These are phyloP conservation scores for Helicoverpa armigera DNA, from an alignment of 1,140 invertebrate genomes.

Conservation along the genomic window DNA sequence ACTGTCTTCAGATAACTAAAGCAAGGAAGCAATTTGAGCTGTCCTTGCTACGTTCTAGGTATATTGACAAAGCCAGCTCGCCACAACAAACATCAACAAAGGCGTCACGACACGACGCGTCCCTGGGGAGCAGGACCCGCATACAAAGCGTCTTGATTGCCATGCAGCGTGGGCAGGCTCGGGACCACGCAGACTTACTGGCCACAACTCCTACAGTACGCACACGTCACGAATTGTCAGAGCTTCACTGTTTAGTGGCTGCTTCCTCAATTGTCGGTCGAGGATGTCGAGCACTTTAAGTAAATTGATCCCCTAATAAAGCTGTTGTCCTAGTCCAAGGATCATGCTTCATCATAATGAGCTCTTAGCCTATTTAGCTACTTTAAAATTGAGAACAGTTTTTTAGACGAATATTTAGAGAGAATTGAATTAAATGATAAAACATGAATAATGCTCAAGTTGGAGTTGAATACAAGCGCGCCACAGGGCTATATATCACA, in stretches of 20 bases:
- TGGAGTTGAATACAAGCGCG: not conserved
- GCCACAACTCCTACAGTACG: not conserved
- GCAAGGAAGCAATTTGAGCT: not conserved
- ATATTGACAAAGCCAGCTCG: not conserved
- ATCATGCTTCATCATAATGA: not conserved
- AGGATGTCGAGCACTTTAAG: constrained; percentile 1
- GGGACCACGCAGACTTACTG: constrained; percentile 9
- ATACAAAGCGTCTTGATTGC: constrained; percentile 32
- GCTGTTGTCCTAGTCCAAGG: not conserved
- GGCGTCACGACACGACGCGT: not conserved
- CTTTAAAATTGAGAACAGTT: no score
- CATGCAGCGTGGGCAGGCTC: constrained; percentile 7
- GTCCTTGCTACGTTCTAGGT: not conserved
- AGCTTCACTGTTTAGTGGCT: not conserved
- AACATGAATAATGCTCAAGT: no score
- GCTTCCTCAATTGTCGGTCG: not conserved
- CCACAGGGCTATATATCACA: constrained; percentile 11
- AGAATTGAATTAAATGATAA: no score
- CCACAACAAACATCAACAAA: constrained; percentile 1
- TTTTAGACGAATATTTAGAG: no score
- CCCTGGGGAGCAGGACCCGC: constrained; percentile 12
- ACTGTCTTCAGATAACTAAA: no score
- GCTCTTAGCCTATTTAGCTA: not conserved
- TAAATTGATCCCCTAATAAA: constrained; percentile 11
- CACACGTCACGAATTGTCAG: not conserved